Evolutionary conservation across 2,797 vertebrate genomes (phyloP).

Genomic region (Poecilia gillii): DNA sequence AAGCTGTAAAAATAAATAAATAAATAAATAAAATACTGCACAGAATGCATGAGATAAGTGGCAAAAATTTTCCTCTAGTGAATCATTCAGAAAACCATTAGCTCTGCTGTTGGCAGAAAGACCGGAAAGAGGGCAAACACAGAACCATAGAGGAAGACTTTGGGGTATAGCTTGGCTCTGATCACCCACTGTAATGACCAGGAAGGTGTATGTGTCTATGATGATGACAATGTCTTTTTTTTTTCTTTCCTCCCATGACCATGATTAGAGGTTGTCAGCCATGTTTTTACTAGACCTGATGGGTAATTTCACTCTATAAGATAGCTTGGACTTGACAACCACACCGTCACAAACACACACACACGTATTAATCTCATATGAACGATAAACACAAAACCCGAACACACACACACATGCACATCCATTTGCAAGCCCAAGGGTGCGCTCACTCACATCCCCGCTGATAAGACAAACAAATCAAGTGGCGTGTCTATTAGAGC

Average conservation of each 20-base stretch:
- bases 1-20: constrained; percentile 10
- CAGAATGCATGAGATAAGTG: neutral
- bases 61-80: constrained; percentile 23
- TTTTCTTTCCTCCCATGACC: constrained; percentile 57
- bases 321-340: constrained; percentile 70
- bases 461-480: constrained; percentile 70
- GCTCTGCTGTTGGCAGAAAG: neutral
- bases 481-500: constrained; percentile 68
- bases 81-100: constrained; percentile 15
- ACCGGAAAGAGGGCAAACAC: neutral
- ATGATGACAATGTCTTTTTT: constrained; percentile 57
- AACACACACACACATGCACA: constrained; percentile 16
- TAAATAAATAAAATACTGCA: neutral
- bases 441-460: constrained; percentile 17
- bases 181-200: constrained; percentile 15
- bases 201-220: constrained; percentile 10
- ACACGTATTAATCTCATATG: constrained; percentile 14
- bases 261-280: constrained; percentile 82
- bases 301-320: constrained; percentile 81
- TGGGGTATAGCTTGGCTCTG: constrained; percentile 4
- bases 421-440: constrained; percentile 23
- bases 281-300: constrained; percentile 79
- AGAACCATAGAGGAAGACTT: neutral
- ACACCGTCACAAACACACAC: constrained; percentile 55
- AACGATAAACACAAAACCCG: constrained; percentile 14